Evolutionary conservation across 2,113 vertebrate species (phyloP), one percentile per base, ranked within the genome.

Genomic region (Circaetus cinerascens): DNA sequence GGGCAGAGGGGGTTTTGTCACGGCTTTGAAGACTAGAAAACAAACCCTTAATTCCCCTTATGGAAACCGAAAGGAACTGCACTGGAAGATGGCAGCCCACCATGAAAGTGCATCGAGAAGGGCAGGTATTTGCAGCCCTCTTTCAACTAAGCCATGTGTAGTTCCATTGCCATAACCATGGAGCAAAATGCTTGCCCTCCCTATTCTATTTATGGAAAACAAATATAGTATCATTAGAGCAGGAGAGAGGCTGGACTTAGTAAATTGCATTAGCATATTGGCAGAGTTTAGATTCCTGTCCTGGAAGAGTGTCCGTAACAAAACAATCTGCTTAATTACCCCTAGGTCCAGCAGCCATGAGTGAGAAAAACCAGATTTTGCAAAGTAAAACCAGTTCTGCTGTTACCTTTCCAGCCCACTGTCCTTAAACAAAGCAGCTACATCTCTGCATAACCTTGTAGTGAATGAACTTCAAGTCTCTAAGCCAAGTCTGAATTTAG

Each of bases 401-500:
- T 27, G 32, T 77, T 21, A 19, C 68, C 55, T 84, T 76, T 55
- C 13, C 83, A 77, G 72, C 34, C n/a, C 84, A 4, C 18, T 40
- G 41, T 56, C 80, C 77, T 87, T 30, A 45, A 55, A 40, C 76
- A 67, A 55, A 85, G 89, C 84, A 16, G 34, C 5, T 45, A 25
- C 74, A 56, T 48, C 92, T 73, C 90, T n/a, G 30, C n/a, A 5
- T 16, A 90, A 73, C 74, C 95, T 69, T 57, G 57, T 48, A 63
- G 29, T 73, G 87, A 86, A 66, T 53, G 92, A 91, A 60, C 36
- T 2, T 32, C 30, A 15, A 17, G 67, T 19, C 74, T 88, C 43
- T 11, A 5, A 89, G 83, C 80, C 89, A 84, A 76, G 77, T 9
- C 93, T 85, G 91, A 82, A 85, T 87, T 95, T 76, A 96, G 91